Conservation (phyloP, 1,140 invertebrate species). For the Trigoniulus corallinus region DNA sequence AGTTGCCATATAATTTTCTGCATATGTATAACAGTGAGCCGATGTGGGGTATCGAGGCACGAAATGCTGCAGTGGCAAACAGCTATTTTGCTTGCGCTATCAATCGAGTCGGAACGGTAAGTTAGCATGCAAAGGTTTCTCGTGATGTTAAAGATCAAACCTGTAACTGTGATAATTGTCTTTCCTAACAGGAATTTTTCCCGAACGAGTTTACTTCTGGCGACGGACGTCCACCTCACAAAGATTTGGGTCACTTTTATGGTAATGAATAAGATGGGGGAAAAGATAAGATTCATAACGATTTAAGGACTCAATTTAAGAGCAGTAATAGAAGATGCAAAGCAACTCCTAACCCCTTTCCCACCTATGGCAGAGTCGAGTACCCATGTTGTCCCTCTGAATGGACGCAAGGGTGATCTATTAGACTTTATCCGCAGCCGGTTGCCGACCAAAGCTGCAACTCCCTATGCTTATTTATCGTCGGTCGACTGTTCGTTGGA, state of each 20-base stretch:
- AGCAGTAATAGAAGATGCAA: too few species aligned
- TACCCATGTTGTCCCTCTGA: too few species aligned
- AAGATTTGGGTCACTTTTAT: conserved; percentile 93
- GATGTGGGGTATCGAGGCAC: conserved; percentile 86
- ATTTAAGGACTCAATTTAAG: background rate
- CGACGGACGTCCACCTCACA: conserved; percentile 75
- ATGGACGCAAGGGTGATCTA: too few species aligned
- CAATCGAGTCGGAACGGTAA: conserved; percentile 78
- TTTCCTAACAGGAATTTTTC: conserved; percentile 46
- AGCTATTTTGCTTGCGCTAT: conserved; percentile 87
- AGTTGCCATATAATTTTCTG: background rate
- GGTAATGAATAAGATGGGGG: conserved; percentile 35
- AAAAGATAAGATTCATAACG: too few species aligned
- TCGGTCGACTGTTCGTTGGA: too few species aligned
- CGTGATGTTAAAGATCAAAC: conserved; percentile 1
- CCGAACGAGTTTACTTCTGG: conserved; percentile 89
- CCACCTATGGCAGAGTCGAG: too few species aligned
- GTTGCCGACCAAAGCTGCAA: too few species aligned
- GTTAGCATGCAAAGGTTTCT: conserved; percentile 11
- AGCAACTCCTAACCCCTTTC: too few species aligned
- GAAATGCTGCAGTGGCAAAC: conserved; percentile 94
- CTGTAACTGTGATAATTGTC: conserved; percentile 7
- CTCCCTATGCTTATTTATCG: too few species aligned
- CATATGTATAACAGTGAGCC: conserved; percentile 83
- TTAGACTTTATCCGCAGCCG: too few species aligned